Conservation (phyloP, 2,113 vertebrate genomes). For the Pan paniscus region DNA sequence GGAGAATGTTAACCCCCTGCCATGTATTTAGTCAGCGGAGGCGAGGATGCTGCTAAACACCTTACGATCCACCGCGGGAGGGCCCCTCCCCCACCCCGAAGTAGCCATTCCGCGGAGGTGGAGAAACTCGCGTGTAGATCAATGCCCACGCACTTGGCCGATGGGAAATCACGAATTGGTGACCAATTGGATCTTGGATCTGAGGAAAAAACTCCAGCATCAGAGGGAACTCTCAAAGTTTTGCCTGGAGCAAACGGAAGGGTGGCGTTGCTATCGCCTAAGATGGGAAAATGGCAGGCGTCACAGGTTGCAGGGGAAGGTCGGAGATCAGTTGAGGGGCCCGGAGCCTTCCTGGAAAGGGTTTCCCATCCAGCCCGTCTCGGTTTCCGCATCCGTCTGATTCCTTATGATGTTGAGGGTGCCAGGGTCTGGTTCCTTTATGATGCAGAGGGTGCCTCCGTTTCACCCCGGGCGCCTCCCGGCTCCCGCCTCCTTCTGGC, state of each 20-base stretch:
- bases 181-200: background rate
- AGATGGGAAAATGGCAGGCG: background rate
- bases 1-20: no score
- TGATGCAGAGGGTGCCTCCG: no score
- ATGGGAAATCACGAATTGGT: background rate
- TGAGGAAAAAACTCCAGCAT: background rate
- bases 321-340: background rate
- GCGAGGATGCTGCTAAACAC: background rate
- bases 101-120: background rate
- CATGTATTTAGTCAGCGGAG: background rate
- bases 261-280: accelerated
- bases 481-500: background rate
- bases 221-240: background rate
- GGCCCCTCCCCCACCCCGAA: background rate
- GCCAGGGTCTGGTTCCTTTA: background rate
- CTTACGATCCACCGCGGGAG: background rate
- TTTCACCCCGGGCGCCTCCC: accelerated
- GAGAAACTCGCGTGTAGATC: background rate
- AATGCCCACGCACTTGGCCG: background rate
- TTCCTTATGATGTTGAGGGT: background rate
- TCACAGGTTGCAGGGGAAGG: background rate
- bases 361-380: background rate
- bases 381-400: background rate
- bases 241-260: no score
- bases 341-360: background rate